Evolutionary conservation across 2,888 invertebrate genomes (phyloP), one percentile per base, ranked within the genome.

Genomic region (Caenorhabditis sulstoni): DNA sequence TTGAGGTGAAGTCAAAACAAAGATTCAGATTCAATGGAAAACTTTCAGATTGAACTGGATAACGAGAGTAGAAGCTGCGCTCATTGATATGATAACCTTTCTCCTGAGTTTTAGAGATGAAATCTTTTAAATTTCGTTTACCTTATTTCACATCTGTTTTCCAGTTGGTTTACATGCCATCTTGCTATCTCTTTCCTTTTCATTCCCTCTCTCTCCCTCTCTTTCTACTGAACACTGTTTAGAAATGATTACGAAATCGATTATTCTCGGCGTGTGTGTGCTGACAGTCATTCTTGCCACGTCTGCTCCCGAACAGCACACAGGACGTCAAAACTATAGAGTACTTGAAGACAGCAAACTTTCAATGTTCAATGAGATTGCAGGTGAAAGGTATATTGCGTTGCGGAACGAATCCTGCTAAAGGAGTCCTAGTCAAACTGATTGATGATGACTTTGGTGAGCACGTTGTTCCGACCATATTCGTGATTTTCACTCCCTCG

Each of bases 371-470:
- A 39, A 71, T 55, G 11, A 52, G 23, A 2, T 41, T 83, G 41
- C 52, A 86, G 86, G 86, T 86, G 1, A 81, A 66, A 59, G 89
- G 89, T 11, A 61, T 68, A 16, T 78, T 89, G 37, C 57, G 85
- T 49, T 89, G 89, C 53, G 89, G 89, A 37, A 74, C 66, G 2
- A 57, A 76, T 9, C 88, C 89, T 18, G 89, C 88, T 0, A 80
- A 75, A 23, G 73, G 82, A 29, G 89, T 90, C 7, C 74, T 82
- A 23, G 87, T 89, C 0, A 89, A 89, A 52, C 81, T 90, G 20
- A 85, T 90, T n/a, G 90, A 90, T 64, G 89, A 89, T 59, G 90
- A 90, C 59, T 88, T 87, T 44, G 88, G 87, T 85, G 18, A 71
- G 65, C 5, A 18, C 29, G n/a, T 29, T n/a, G n/a, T n/a, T n/a